Evolutionary conservation across 2,113 vertebrate genomes (phyloP).

Genomic region (Engystomops pustulosus): DNA sequence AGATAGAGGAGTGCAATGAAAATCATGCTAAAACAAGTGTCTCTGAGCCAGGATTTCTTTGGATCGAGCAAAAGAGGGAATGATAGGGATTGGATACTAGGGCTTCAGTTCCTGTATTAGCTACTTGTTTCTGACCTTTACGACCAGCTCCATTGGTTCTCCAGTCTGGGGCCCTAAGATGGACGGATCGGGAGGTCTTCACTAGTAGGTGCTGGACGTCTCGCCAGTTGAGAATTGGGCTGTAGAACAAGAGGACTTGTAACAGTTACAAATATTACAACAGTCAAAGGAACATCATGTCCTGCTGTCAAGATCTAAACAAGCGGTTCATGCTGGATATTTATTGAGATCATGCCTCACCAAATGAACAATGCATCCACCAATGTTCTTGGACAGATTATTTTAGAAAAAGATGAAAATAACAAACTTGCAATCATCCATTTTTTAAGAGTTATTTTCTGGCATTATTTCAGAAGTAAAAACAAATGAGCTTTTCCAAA

Average conservation of each 20-base stretch:
- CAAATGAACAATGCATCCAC: too few relatives aligned
- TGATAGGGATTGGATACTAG: not conserved
- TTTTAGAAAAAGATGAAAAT: too few relatives aligned
- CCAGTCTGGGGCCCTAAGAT: slow-evolving; percentile 89
- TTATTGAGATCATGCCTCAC: not conserved
- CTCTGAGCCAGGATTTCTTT: not conserved
- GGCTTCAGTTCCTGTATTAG: not conserved
- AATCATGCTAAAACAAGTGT: not conserved
- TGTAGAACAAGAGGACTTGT: slow-evolving; percentile 60
- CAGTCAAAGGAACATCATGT: not conserved
- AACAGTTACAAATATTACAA: too few relatives aligned
- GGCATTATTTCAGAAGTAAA: too few relatives aligned
- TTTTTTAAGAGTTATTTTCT: too few relatives aligned
- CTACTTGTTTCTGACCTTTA: slow-evolving; percentile 75
- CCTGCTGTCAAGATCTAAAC: not conserved
- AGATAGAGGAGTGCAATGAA: slow-evolving; percentile 10
- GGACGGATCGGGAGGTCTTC: slow-evolving; percentile 84
- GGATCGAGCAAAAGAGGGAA: not conserved
- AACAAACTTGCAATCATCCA: too few relatives aligned
- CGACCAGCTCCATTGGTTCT: slow-evolving; percentile 86
- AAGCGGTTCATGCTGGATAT: not conserved
- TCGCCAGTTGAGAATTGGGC: slow-evolving; percentile 87
- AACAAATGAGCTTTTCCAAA: too few relatives aligned
- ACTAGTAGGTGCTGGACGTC: slow-evolving; percentile 92
- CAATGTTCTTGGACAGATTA: too few relatives aligned